Conservation (phyloP, 92 coral and sea anemone species). For the Siderastrea radians region DNA sequence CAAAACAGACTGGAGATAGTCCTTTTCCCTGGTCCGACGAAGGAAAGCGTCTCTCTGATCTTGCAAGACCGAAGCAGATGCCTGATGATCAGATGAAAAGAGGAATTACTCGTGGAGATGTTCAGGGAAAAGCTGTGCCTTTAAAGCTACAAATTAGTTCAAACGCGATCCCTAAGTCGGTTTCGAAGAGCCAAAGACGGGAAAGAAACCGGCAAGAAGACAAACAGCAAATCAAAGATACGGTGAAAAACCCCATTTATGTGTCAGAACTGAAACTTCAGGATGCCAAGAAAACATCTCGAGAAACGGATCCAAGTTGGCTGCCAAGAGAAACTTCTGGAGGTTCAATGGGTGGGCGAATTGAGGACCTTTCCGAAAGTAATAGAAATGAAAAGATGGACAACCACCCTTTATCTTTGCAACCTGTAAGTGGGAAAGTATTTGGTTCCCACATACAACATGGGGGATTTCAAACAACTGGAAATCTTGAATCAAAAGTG, state of each 20-base stretch:
- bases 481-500: not conserved
- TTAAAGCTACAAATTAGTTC: not conserved
- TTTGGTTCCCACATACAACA: not conserved
- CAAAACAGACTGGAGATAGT: not conserved
- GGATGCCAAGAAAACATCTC: not conserved
- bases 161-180: not conserved
- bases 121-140: not conserved
- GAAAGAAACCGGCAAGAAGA: not conserved
- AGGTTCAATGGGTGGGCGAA: not conserved
- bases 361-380: not conserved
- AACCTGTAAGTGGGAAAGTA: not conserved
- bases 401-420: not conserved
- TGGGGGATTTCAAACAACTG: not conserved
- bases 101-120: not conserved
- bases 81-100: not conserved
- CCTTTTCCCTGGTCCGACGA: not conserved
- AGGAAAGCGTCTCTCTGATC: not conserved
- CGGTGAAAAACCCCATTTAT: not conserved
- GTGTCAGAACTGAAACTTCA: not conserved
- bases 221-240: not conserved
- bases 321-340: not conserved
- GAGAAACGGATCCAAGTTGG: not conserved
- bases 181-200: not conserved
- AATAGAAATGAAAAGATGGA: not conserved
- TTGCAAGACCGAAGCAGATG: not conserved